Conservation (phyloP, 2,113 vertebrate species). For the Phocoena phocoena region DNA sequence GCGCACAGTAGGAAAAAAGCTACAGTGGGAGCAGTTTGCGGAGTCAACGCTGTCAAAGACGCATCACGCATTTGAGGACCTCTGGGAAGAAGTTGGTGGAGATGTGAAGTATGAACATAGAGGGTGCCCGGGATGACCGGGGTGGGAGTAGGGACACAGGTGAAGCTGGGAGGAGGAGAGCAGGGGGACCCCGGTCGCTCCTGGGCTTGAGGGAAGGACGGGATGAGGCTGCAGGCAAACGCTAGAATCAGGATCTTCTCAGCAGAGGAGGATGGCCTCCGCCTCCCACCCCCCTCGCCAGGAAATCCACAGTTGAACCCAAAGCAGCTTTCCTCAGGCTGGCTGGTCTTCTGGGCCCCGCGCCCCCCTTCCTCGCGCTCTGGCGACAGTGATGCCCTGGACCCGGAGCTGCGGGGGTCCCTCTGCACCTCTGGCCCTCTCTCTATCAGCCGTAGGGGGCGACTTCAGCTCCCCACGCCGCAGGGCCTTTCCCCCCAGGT, state of each 20-base stretch:
- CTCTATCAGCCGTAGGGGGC: neutral
- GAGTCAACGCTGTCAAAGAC: neutral
- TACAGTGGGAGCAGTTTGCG: no score
- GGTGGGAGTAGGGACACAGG: neutral
- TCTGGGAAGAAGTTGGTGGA: neutral
- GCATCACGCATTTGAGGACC: neutral
- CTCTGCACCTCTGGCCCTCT: neutral
- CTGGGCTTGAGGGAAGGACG: neutral
- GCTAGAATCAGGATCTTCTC: neutral
- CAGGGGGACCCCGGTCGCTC: neutral
- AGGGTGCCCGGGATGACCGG: neutral
- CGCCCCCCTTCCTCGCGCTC: neutral
- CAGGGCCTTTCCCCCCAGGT: neutral
- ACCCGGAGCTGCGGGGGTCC: neutral
- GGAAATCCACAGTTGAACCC: neutral
- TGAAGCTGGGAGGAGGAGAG: neutral
- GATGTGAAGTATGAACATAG: neutral
- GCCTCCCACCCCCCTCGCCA: neutral
- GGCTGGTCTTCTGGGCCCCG: neutral
- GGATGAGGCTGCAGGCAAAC: neutral
- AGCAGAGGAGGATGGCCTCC: neutral
- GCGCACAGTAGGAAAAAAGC: neutral
- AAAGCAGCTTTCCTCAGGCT: neutral
- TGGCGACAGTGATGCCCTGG: neutral
- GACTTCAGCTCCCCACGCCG: neutral